phyloP scores from a whole-genome alignment of 1,140 invertebrate species.

The Hetaerina americana region DNA sequence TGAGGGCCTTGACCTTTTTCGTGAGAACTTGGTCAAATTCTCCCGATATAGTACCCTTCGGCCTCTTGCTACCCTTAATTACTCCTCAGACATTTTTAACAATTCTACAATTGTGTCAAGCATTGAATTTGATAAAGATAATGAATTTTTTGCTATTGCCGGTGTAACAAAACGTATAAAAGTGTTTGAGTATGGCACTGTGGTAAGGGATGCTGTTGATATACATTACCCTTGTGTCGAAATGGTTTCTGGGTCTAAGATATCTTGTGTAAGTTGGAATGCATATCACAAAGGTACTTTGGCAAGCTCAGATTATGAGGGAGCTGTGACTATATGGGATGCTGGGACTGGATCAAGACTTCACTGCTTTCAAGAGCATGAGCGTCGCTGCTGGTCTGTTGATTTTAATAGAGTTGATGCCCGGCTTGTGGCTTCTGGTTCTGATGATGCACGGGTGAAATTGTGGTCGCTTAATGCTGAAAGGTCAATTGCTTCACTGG shows the following conservation, averaged over 20 bases:
- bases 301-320: constrained; percentile 92
- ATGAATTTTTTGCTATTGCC: constrained; percentile 92
- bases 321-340: constrained; percentile 89
- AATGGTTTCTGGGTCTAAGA: constrained; percentile 89
- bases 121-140: constrained; percentile 95
- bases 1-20: constrained; percentile 62
- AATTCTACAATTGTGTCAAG: constrained; percentile 90
- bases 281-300: constrained; percentile 80
- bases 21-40: constrained; percentile 79
- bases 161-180: constrained; percentile 94
- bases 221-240: constrained; percentile 88
- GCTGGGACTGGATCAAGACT: constrained; percentile 62
- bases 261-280: constrained; percentile 92
- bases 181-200: constrained; percentile 78
- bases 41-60: constrained; percentile 67
- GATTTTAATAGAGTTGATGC: constrained; percentile 92
- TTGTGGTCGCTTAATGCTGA: constrained; percentile 83
- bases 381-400: constrained; percentile 93
- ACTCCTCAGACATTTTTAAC: constrained; percentile 78
- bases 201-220: constrained; percentile 68
- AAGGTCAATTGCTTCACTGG: constrained; percentile 72
- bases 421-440: constrained; percentile 80
- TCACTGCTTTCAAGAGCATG: constrained; percentile 75
- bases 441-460: constrained; percentile 90
- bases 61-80: constrained; percentile 76